Conservation (phyloP, 2,797 vertebrate genomes). For the Thalassophryne amazonica region DNA sequence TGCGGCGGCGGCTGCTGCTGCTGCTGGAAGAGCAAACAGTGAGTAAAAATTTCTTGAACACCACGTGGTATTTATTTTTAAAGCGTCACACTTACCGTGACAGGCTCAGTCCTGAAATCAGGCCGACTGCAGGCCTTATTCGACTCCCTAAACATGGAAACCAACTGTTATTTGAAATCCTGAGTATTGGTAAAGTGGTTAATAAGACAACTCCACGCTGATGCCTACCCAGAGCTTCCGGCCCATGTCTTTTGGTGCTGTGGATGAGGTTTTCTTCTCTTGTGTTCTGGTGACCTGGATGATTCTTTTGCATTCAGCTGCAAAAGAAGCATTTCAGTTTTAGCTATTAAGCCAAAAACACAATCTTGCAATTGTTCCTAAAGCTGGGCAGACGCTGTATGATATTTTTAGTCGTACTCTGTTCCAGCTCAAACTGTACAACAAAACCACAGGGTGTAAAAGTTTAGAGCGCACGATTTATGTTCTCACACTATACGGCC, state of each 20-base stretch:
- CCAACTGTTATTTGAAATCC: background rate
- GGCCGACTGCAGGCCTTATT: conserved; percentile 76
- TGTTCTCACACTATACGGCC: too few relatives aligned
- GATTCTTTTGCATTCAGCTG: conserved; percentile 68
- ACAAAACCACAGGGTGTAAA: too few relatives aligned
- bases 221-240: conserved; percentile 70
- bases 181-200: too few relatives aligned
- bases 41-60: background rate
- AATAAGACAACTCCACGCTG: too few relatives aligned
- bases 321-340: background rate
- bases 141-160: conserved; percentile 53
- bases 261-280: conserved; percentile 72
- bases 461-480: too few relatives aligned
- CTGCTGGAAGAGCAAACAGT: conserved; percentile 49
- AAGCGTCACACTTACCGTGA: conserved; percentile 51
- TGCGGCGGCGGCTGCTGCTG: too few relatives aligned
- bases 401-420: too few relatives aligned
- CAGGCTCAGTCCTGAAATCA: conserved; percentile 75
- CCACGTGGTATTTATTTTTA: background rate
- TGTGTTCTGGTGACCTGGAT: conserved; percentile 70
- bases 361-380: too few relatives aligned
- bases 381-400: too few relatives aligned
- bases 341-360: background rate
- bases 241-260: conserved; percentile 72
- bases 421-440: too few relatives aligned